Base-by-base conservation (phyloP, 1,140 invertebrate species). In the Lethocerus indicus region DNA sequence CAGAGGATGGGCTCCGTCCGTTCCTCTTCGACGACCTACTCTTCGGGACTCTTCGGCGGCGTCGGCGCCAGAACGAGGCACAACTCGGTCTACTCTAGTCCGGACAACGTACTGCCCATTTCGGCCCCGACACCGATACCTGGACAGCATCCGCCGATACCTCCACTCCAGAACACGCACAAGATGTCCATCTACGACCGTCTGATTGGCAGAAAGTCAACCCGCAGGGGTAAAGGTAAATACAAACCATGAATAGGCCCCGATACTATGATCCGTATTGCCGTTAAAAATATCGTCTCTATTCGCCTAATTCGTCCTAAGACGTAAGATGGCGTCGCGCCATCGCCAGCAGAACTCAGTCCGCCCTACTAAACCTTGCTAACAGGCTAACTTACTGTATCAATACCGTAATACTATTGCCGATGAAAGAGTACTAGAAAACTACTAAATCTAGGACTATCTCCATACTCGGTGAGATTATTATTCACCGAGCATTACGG, bases 111-210 rank as follows among this genome's bases (percentile, higher is more conserved):
- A 42, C 60, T 60, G 61, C 49, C 58, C 58, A 59, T 18, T 49
- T 64, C 12, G 60, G 36, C 28, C 9, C 24, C 23, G 7, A n/a
- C 12, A 9, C 16, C 36, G 27, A 35, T 44, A 16, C 29, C 3
- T 6, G 41, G 42, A 13, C 49, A 43, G 7, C 16, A 20, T 2
- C 49, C 44, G 12, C 49, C 27, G 36, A 47, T 51, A 7, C 46
- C 45, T 1, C 45, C 28, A 14, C 13, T 9, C n/a, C 45, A 46
- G 29, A 40, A 40, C n/a, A 27, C 24, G 5, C 69, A 73, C 27
- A 86, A 87, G 63, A 79, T 82, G 64, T 83, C 81, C 1, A 67
- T 89, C 1, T 87, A 87, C 54, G 84, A 87, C 50, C 68, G 83
- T 54, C 66, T 87, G 1, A 78, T 86, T 1, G 79, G 83, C 24